phyloP scores from a whole-genome alignment of 2,888 invertebrate species.

The Drosophila mimica region DNA sequence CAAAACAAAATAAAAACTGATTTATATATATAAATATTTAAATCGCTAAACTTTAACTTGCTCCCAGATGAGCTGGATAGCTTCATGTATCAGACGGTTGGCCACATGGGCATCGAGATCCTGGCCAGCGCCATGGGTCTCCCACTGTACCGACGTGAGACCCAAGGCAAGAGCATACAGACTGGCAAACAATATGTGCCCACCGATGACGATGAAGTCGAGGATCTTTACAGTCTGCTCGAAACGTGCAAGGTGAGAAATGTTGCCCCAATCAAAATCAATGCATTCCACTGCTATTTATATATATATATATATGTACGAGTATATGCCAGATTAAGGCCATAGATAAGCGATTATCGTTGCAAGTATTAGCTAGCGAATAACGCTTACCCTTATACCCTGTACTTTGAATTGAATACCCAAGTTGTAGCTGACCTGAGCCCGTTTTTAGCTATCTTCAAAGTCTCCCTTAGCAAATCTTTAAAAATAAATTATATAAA shows the following conservation, averaged over 20 bases:
- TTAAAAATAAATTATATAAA: background rate
- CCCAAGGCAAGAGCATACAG: constrained; percentile 93
- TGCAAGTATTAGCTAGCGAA: constrained; percentile 22
- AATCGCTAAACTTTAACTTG: constrained; percentile 8
- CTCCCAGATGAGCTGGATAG: constrained; percentile 94
- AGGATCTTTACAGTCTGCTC: constrained; percentile 95
- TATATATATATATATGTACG: background rate
- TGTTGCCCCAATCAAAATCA: background rate
- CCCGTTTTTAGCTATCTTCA: background rate
- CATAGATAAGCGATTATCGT: constrained; percentile 30
- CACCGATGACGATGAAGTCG: constrained; percentile 96
- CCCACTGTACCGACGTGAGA: constrained; percentile 94
- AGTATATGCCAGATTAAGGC: constrained; percentile 15
- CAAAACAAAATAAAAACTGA: background rate
- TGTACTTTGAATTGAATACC: background rate
- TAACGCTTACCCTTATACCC: constrained; percentile 32
- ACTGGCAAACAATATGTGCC: constrained; percentile 92
- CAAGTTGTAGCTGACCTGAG: background rate
- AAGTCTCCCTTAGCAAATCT: background rate
- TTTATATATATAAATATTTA: background rate
- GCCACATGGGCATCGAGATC: constrained; percentile 95
- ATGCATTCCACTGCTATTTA: background rate
- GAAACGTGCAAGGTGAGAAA: constrained; percentile 83
- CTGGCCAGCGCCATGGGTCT: constrained; percentile 97
- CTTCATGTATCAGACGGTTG: constrained; percentile 99